These are phyloP conservation scores for Syngnathoides biaculeatus DNA, from an alignment of 2,113 vertebrate species.

Conservation along the genomic window DNA sequence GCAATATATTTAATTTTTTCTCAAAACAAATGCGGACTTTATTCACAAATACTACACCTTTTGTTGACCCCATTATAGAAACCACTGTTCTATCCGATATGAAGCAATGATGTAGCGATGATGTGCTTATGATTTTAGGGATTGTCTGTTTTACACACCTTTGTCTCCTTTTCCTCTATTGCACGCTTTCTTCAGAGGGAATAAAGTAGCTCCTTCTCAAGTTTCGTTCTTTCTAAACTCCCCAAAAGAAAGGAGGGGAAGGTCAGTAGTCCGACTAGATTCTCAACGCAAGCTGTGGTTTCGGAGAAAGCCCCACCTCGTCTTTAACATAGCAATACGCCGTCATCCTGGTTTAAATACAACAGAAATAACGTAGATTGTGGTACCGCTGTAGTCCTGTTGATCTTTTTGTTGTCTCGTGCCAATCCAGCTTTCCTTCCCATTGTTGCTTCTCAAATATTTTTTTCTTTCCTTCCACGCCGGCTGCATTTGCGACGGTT, in stretches of 20 bases:
- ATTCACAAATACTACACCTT: too few species aligned
- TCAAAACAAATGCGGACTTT: too few species aligned
- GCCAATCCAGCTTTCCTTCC: conserved; percentile 2
- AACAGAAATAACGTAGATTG: too few species aligned
- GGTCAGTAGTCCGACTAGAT: conserved; percentile 62
- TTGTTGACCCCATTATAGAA: too few species aligned
- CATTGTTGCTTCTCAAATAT: conserved; percentile 8
- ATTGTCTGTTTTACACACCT: conserved; percentile 14
- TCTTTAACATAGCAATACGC: too few species aligned
- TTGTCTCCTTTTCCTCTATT: conserved; percentile 42
- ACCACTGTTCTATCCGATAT: background rate
- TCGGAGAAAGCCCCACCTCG: too few species aligned
- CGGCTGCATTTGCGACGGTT: conserved; percentile 34
- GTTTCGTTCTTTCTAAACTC: conserved; percentile 76
- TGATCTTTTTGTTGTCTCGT: background rate
- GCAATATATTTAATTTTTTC: too few species aligned
- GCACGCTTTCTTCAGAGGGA: conserved; percentile 67
- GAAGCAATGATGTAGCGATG: background rate
- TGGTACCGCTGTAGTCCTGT: background rate
- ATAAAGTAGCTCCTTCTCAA: conserved; percentile 69
- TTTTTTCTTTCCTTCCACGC: conserved; percentile 16
- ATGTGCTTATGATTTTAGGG: background rate
- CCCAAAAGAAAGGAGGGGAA: conserved; percentile 75
- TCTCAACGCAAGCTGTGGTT: background rate
- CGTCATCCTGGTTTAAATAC: too few species aligned